Percentiles rank a stretch among this genome's conserved stretches.
Evolutionary conservation across 2,888 invertebrate genomes (phyloP).

Genomic region (Sinelater perroti): DNA sequence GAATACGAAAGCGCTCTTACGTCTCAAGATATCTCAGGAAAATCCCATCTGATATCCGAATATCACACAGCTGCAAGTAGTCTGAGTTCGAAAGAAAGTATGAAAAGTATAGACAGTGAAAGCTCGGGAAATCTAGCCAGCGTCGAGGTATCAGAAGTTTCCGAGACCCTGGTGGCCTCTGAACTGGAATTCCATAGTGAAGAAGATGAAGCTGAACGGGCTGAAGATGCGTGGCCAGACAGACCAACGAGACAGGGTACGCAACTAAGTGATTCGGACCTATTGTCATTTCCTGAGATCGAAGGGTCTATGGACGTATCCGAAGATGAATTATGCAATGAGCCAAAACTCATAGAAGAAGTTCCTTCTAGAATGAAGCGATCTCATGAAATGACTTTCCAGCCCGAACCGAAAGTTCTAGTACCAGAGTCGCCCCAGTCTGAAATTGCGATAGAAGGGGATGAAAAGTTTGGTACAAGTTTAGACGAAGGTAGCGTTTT

Average conservation of each 20-base stretch:
- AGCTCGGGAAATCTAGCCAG: slow-evolving; percentile 89
- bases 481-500: slow-evolving; percentile 68
- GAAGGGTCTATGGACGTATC: slow-evolving; percentile 67
- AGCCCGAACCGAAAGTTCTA: slow-evolving; percentile 66
- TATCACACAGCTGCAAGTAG: slow-evolving; percentile 88
- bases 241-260: slow-evolving; percentile 49
- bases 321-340: slow-evolving; percentile 64
- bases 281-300: slow-evolving; percentile 42
- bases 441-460: slow-evolving; percentile 60
- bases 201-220: slow-evolving; percentile 61
- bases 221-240: slow-evolving; percentile 44
- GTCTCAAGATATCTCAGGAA: slow-evolving; percentile 78
- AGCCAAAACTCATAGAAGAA: slow-evolving; percentile 63
- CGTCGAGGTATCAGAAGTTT: slow-evolving; percentile 89
- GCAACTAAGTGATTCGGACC: slow-evolving; percentile 53
- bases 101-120: slow-evolving; percentile 89
- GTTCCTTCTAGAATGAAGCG: slow-evolving; percentile 82
- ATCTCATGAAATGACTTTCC: slow-evolving; percentile 90
- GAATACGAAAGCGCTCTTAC: slow-evolving; percentile 88
- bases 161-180: slow-evolving; percentile 92
- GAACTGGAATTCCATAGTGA: slow-evolving; percentile 81
- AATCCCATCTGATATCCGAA: slow-evolving; percentile 80
- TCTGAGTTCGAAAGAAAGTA: slow-evolving; percentile 88
- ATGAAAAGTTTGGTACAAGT: slow-evolving; percentile 66
- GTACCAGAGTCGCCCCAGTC: slow-evolving; percentile 63